Evolutionary conservation across 2,888 invertebrate genomes (phyloP).

Genomic region (Campopleginae sp.): DNA sequence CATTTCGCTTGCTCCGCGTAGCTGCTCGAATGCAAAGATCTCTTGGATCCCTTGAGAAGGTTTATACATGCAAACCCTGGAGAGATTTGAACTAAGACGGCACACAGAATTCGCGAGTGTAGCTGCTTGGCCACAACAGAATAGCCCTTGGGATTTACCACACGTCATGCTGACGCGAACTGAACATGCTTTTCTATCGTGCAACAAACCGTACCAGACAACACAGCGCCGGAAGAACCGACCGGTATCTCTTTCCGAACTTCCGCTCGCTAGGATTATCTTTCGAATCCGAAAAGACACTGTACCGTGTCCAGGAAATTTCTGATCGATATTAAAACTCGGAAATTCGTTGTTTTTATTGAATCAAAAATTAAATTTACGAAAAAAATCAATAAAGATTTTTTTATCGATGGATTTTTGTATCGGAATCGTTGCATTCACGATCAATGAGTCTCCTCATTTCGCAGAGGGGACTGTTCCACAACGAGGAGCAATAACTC

Average conservation of each 20-base stretch:
- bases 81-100: conserved; percentile 80
- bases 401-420: conserved; percentile 8
- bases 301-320: not conserved
- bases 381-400: not conserved
- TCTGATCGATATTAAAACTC: not conserved
- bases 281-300: not conserved
- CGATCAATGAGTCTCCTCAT: conserved; percentile 71
- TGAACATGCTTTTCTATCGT: conserved; percentile 55
- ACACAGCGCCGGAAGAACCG: conserved; percentile 78
- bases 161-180: conserved; percentile 80
- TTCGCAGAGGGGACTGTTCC: conserved; percentile 6
- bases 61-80: conserved; percentile 81
- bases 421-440: not conserved
- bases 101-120: conserved; percentile 77
- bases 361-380: not conserved
- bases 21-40: conserved; percentile 35
- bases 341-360: not conserved
- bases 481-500: conserved; percentile 78
- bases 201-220: conserved; percentile 38
- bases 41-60: conserved; percentile 34
- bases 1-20: not conserved
- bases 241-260: conserved; percentile 72
- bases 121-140: conserved; percentile 31
- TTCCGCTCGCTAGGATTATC: conserved; percentile 54
- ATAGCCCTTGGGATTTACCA: conserved; percentile 81